Evolutionary conservation across 2,888 invertebrate genomes (phyloP).

Genomic region (Morinoia aosen): DNA sequence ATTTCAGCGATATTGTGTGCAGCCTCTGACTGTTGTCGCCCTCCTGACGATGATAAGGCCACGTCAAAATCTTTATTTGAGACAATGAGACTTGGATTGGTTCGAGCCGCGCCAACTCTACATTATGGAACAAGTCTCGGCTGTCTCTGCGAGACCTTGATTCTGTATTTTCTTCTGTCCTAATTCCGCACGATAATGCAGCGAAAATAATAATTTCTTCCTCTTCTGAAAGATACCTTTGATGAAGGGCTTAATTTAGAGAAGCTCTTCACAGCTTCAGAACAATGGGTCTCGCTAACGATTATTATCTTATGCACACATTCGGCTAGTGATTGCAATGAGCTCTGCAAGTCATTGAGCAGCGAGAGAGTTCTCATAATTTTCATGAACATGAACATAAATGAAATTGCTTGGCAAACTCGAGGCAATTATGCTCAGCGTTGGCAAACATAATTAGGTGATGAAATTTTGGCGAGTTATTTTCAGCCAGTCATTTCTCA

Average conservation of each 20-base stretch:
- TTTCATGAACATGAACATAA: not conserved
- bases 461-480: too few relatives aligned
- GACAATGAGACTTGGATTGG: conserved; percentile 44
- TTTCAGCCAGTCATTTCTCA: too few relatives aligned
- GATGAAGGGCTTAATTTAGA: not conserved
- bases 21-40: conserved; percentile 7
- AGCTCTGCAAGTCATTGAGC: not conserved
- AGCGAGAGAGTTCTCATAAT: not conserved
- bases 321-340: not conserved
- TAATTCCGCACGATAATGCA: not conserved
- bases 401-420: too few relatives aligned
- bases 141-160: not conserved
- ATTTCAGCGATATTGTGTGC: conserved; percentile 10
- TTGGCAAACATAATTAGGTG: too few relatives aligned
- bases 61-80: conserved; percentile 46
- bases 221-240: not conserved
- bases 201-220: not conserved
- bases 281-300: not conserved
- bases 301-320: not conserved
- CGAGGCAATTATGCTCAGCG: too few relatives aligned
- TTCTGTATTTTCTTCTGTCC: not conserved
- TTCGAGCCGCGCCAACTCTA: not conserved
- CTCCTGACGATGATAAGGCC: conserved; percentile 30
- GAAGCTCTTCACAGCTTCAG: not conserved
- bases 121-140: not conserved